Evolutionary conservation across 2,113 vertebrate species (phyloP), one percentile per base, ranked within the genome.

Genomic region (Bungarus multicinctus): DNA sequence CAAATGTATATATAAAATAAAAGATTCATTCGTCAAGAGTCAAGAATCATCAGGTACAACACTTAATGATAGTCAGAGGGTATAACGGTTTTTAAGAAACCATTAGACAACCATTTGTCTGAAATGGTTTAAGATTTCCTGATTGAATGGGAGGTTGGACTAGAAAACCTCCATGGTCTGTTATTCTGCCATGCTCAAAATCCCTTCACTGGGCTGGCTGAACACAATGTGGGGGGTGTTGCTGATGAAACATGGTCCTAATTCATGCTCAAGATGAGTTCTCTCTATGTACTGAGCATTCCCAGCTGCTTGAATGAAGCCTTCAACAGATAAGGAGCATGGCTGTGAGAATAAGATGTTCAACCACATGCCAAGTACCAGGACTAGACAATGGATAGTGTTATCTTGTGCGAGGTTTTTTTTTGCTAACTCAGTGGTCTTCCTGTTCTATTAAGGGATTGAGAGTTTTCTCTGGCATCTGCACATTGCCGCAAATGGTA

Each of bases 191-290:
- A 97, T 87, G 94, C 94, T 97, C 95, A 96, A 91, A 94, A 96
- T 95, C 94, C 96, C 97, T 95, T 96, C 97, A 96, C 60, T 89
- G 96, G 96, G 96, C 93, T 69, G 30, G 30, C 97, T 98, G 98
- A 98, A 97, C 95, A 97, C 96, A 97, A 98, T 97, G 10, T 5
- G 8, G 96, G 96, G 94, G 94, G 90, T 85, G 94, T 95, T 96
- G 94, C 92, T 97, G 97, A 97, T 96, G 96, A 97, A 95, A 94
- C 74, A 58, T 94, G 89, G 89, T 93, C 94, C 96, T 97, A 95
- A 97, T 95, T 94, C 92, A 96, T 93, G 96, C 96, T 96, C 96
- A 95, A 94, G 95, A 95, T 45, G 34, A 89, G 60, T 86, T 57
- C 12, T 93, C 91, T 18, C 43, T 14, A 23, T 27, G 27, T 5